phyloP scores from a whole-genome alignment of 2,797 vertebrate genomes.

The Enteromius argenteus region DNA sequence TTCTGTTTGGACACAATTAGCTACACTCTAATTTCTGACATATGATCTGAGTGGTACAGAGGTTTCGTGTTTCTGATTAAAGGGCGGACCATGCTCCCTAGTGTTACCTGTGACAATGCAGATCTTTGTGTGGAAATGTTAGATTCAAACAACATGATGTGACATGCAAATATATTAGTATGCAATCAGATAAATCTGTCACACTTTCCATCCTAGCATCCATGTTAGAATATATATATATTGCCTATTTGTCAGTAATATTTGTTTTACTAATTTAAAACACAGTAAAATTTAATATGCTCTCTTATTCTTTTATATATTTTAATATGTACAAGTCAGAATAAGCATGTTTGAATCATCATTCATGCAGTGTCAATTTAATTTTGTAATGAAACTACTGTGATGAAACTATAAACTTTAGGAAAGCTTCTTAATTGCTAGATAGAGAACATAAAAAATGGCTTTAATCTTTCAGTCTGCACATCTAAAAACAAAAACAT shows the following conservation, averaged over 20 bases:
- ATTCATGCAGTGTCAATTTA: neutral
- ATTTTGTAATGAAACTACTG: neutral
- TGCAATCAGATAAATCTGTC: too few relatives aligned
- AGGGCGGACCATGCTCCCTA: constrained; percentile 3
- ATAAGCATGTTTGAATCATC: too few relatives aligned
- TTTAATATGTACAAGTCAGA: too few relatives aligned
- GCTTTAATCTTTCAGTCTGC: neutral
- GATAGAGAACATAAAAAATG: neutral
- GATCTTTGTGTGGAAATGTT: constrained; percentile 31
- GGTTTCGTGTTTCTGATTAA: constrained; percentile 46
- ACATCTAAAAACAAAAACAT: neutral
- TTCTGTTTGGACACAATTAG: constrained; percentile 59
- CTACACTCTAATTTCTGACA: constrained; percentile 59
- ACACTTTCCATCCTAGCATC: too few relatives aligned
- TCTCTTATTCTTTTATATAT: too few relatives aligned
- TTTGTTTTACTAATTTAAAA: too few relatives aligned
- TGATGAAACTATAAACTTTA: neutral
- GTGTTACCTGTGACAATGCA: constrained; percentile 34
- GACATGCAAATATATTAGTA: constrained; percentile 40
- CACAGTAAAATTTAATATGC: too few relatives aligned
- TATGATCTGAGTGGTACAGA: constrained; percentile 37
- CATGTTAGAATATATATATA: too few relatives aligned
- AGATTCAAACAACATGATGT: constrained; percentile 12
- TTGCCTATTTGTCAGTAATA: too few relatives aligned
- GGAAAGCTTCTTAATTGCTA: neutral